Evolutionary conservation across 2,888 invertebrate genomes (phyloP).

Genomic region (Drosophila rubida): DNA sequence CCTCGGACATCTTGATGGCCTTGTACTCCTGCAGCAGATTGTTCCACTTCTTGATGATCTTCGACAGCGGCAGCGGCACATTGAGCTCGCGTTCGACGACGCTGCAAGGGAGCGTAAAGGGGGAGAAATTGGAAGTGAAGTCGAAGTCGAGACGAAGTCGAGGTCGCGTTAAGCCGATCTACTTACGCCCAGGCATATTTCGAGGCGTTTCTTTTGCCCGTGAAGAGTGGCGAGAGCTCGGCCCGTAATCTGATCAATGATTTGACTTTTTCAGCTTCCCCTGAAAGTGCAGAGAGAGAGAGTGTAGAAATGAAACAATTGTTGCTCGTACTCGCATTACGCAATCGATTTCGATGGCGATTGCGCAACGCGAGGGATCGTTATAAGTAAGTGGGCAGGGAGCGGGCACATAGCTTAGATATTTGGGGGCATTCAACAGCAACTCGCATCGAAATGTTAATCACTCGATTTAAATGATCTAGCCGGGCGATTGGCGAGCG

Average conservation of each 20-base stretch:
- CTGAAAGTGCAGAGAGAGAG: constrained; percentile 67
- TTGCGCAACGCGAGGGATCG: constrained; percentile 20
- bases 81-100: constrained; percentile 85
- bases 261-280: constrained; percentile 86
- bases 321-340: constrained; percentile 43
- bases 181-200: constrained; percentile 86
- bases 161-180: constrained; percentile 24
- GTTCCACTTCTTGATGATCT: constrained; percentile 85
- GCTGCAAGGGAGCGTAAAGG: constrained; percentile 58
- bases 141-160: not conserved
- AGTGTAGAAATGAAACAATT: constrained; percentile 20
- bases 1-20: constrained; percentile 85
- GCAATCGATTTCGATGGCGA: constrained; percentile 36
- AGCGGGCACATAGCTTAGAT: constrained; percentile 4
- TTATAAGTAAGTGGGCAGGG: constrained; percentile 13
- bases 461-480: constrained; percentile 29
- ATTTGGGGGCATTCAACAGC: not conserved
- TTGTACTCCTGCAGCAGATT: constrained; percentile 85
- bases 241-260: constrained; percentile 85
- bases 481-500: no score
- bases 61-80: constrained; percentile 85
- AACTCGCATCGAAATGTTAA: constrained; percentile 9
- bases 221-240: constrained; percentile 85
- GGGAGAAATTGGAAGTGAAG: not conserved
- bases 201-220: constrained; percentile 85